phyloP scores from a whole-genome alignment of 2,888 invertebrate genomes.

The Metalampra italica region DNA sequence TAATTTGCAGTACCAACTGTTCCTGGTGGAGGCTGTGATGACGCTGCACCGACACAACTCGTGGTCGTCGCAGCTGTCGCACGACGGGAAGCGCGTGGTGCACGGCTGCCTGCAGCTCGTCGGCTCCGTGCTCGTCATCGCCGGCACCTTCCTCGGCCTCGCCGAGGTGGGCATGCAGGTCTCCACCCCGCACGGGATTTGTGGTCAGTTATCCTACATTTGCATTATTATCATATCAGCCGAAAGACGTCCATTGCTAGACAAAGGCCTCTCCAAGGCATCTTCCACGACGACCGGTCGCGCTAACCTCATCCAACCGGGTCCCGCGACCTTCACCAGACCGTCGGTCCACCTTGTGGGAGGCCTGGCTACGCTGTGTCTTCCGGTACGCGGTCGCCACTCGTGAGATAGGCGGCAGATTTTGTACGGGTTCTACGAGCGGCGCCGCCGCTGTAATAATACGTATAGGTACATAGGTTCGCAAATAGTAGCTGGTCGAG shows the following conservation, averaged over 20 bases:
- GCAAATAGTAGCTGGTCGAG: too few relatives aligned
- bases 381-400: too few relatives aligned
- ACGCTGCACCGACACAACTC: slow-evolving; percentile 69
- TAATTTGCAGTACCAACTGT: slow-evolving; percentile 67
- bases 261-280: too few relatives aligned
- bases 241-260: too few relatives aligned
- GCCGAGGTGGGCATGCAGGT: slow-evolving; percentile 52
- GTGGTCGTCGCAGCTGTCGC: slow-evolving; percentile 64
- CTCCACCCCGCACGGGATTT: slow-evolving; percentile 63
- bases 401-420: neutral
- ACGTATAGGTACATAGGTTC: too few relatives aligned
- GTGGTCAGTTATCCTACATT: slow-evolving; percentile 45
- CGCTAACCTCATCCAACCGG: too few relatives aligned
- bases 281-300: too few relatives aligned
- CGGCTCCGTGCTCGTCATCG: slow-evolving; percentile 68
- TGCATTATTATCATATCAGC: neutral
- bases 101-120: slow-evolving; percentile 76
- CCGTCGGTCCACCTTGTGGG: too few relatives aligned
- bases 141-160: slow-evolving; percentile 69
- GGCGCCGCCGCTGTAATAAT: too few relatives aligned
- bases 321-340: too few relatives aligned
- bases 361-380: too few relatives aligned
- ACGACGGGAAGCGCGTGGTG: slow-evolving; percentile 58
- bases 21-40: slow-evolving; percentile 69
- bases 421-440: too few relatives aligned